Conservation (phyloP, 2,888 invertebrate genomes). For the Sussaba pulchella region DNA sequence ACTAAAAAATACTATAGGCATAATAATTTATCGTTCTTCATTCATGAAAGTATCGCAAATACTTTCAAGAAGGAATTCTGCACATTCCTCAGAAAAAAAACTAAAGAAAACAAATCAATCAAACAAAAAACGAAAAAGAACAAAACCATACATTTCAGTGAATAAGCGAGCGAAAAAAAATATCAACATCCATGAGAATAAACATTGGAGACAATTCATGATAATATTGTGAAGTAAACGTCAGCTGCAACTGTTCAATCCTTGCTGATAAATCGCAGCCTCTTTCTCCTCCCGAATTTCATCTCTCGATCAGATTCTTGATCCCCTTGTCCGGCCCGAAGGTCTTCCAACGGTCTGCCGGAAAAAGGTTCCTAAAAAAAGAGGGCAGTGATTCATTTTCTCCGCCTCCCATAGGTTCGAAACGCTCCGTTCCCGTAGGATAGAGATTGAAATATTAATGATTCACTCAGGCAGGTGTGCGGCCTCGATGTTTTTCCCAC, state of each 20-base stretch:
- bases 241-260: constrained; percentile 8
- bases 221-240: not conserved
- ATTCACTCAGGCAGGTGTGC: not conserved
- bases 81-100: too few relatives aligned
- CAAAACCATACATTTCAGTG: not conserved
- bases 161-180: too few relatives aligned
- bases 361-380: constrained; percentile 14
- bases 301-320: not conserved
- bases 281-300: not conserved
- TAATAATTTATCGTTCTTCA: too few relatives aligned
- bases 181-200: constrained; percentile 1
- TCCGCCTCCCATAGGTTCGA: too few relatives aligned
- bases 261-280: constrained; percentile 32
- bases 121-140: too few relatives aligned
- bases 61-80: too few relatives aligned
- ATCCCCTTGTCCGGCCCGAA: constrained; percentile 16
- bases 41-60: too few relatives aligned
- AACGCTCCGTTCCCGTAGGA: too few relatives aligned
- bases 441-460: constrained; percentile 10
- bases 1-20: too few relatives aligned
- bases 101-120: too few relatives aligned
- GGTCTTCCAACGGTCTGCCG: not conserved
- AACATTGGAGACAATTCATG: constrained; percentile 1
- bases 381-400: not conserved
- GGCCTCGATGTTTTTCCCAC: not conserved